These are phyloP conservation scores for Pampusana beccarii DNA, from an alignment of 2,113 vertebrate species.

Conservation along the genomic window DNA sequence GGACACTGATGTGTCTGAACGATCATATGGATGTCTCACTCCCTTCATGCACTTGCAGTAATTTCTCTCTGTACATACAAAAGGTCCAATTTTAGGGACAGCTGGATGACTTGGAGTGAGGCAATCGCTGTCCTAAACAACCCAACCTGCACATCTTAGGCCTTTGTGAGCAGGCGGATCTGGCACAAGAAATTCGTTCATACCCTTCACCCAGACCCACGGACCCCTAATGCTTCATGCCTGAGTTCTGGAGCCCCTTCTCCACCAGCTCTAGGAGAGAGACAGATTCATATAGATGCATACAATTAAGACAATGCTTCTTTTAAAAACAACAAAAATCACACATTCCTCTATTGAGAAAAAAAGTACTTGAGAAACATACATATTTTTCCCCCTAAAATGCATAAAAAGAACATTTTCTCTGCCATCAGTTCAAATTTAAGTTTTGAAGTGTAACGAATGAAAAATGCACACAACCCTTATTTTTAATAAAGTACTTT, in stretches of 20 bases:
- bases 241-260: background rate
- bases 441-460: background rate
- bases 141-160: background rate
- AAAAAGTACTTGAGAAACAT: background rate
- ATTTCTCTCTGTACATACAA: background rate
- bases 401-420: background rate
- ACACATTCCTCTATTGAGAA: background rate
- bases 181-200: background rate
- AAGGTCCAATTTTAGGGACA: background rate
- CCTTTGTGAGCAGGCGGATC: background rate
- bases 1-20: fast-evolving
- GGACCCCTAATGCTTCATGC: background rate
- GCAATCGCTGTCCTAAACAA: background rate
- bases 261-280: background rate
- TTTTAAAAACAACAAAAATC: background rate
- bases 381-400: background rate
- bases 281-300: background rate
- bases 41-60: background rate
- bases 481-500: background rate
- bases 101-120: background rate
- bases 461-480: background rate
- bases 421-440: background rate
- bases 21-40: background rate
- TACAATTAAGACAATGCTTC: background rate
- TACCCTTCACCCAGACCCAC: background rate